Percentiles rank a stretch among this genome's conserved stretches.
Conservation (phyloP, 2,113 vertebrate genomes). For the Sula dactylatra region DNA sequence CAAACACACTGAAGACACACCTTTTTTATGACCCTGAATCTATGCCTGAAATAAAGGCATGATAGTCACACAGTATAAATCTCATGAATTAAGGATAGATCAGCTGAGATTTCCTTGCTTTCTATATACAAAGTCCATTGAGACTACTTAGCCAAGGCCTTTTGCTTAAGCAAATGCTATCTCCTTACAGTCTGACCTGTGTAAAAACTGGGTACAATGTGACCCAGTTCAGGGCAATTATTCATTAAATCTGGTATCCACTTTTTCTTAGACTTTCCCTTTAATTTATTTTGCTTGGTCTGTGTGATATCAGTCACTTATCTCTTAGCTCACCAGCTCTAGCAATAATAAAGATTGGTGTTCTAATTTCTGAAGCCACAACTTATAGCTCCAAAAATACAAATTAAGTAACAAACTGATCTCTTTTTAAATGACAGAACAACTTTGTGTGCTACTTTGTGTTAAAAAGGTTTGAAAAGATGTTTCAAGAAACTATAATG, state of each 20-base stretch:
- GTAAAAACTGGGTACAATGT: neutral
- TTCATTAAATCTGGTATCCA: neutral
- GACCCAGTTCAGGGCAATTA: neutral
- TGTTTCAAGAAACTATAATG: conserved; percentile 7
- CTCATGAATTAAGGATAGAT: neutral
- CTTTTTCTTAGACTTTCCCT: neutral
- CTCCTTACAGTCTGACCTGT: neutral
- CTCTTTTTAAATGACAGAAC: neutral
- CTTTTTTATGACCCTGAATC: neutral
- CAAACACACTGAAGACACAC: neutral
- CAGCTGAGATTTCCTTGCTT: neutral
- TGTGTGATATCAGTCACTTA: neutral
- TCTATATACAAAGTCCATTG: neutral
- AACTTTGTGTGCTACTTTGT: neutral
- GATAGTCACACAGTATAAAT: neutral
- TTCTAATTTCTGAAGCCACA: neutral
- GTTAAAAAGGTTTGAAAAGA: neutral
- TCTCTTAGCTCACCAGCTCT: neutral
- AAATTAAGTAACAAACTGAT: neutral
- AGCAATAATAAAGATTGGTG: neutral
- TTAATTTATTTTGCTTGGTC: neutral
- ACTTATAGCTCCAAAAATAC: neutral
- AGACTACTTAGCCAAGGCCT: neutral
- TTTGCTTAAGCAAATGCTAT: neutral
- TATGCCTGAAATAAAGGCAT: neutral